Conservation (phyloP, 1,140 invertebrate genomes). For the Drosophila murphyi region DNA sequence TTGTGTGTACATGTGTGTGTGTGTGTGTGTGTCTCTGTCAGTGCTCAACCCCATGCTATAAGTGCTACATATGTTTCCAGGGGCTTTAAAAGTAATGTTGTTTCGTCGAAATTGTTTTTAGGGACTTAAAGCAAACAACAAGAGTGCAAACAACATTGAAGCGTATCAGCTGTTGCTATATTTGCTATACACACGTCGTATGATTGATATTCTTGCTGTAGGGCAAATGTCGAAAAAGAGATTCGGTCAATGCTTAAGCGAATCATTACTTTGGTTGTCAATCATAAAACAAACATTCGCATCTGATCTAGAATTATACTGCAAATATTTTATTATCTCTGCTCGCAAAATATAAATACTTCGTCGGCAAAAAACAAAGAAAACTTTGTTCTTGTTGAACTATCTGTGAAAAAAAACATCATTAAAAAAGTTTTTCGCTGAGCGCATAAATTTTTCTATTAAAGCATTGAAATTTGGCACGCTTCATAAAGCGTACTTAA, state of each 20-base stretch:
- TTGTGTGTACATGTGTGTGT: conserved; percentile 1
- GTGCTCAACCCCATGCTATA: conserved; percentile 5
- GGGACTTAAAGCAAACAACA: conserved; percentile 50
- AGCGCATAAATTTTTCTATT: conserved; percentile 68
- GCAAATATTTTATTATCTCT: conserved; percentile 18
- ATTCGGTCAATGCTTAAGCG: conserved; percentile 24
- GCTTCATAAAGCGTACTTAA: conserved; percentile 59
- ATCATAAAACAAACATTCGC: conserved; percentile 9
- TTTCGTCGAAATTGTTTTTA: conserved; percentile 63
- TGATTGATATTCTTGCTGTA: conserved; percentile 65
- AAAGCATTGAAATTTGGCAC: conserved; percentile 47
- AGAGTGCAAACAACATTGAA: not conserved
- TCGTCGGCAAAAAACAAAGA: not conserved
- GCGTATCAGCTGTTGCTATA: conserved; percentile 25
- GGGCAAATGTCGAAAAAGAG: conserved; percentile 21
- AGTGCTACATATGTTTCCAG: conserved; percentile 69
- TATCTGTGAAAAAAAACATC: not conserved
- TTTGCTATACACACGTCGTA: conserved; percentile 30
- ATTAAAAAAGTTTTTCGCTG: conserved; percentile 31
- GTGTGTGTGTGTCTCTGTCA: not conserved
- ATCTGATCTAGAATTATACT: conserved; percentile 40
- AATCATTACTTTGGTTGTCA: not conserved
- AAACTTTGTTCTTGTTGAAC: conserved; percentile 19
- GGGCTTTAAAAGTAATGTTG: conserved; percentile 75
- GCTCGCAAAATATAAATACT: conserved; percentile 25